Evolutionary conservation across 2,797 vertebrate genomes (phyloP), one percentile per base, ranked within the genome.

Genomic region (Poeciliopsis turneri): DNA sequence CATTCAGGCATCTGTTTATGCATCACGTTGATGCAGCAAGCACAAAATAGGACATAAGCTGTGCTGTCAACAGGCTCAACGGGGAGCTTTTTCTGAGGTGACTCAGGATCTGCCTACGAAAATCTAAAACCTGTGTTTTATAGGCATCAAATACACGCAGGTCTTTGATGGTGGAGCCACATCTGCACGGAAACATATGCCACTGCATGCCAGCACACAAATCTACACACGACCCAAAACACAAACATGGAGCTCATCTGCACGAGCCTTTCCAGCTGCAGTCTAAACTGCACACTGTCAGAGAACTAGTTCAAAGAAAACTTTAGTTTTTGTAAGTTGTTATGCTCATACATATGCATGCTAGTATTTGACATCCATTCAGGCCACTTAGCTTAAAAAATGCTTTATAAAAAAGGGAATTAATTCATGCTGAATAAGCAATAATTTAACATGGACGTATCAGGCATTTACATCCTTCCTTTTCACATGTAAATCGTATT

Each of bases 111-210:
- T 80, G 66, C 74, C 79, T 85, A 75, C 68, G 80, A 36, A 82
- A 84, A 87, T 78, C 70, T 84, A 53, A 79, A 84, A 74, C 74
- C 46, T 82, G 71, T 74, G 57, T 87, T 75, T 86, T 78, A 80
- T 59, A 75, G 71, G 77, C 71, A 75, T 81, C 69, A 72, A 73
- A 69, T 74, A 53, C 55, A 79, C 68, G 33, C 33, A 74, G 57
- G 45, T 81, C 75, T 88, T 86, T 87, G 84, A 91, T 82, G 77
- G 79, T 74, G 76, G 75, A 86, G 84, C 77, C 71, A 78, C 80
- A 92, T 84, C 81, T 87, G 87, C 78, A 89, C 59, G n/a, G 68
- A 81, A 87, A 88, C 81, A 80, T 84, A 64, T 82, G 81, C 80
- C 84, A 78, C 43, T 53, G n/a, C 72, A 78, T 79, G 66, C 53